Base-by-base conservation (phyloP, 2,113 vertebrate species). In the Mesocricetus auratus region DNA sequence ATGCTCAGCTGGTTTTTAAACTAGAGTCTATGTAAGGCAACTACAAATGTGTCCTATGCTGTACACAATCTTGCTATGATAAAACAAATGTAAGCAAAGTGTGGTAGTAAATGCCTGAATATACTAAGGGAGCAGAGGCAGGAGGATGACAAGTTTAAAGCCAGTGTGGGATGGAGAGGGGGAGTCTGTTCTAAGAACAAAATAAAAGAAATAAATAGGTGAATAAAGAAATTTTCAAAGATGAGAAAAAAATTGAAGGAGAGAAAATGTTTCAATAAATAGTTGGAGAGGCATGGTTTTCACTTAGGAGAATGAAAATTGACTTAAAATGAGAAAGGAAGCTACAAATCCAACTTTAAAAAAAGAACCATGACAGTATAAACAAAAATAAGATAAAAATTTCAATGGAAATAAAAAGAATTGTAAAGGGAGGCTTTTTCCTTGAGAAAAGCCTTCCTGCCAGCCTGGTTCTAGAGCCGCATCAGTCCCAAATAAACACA, bases 1-100 rank as follows among this genome's bases (percentile, higher is more conserved):
- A 81, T 29, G 39, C 87, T 88, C 53, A 81, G 39, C 13, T 95
- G 66, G 71, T 56, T 93, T 95, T 78, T 85, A 94, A 94, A 66
- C 36, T 22, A 91, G 45, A 79, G 6, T 79, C 21, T 90, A 5
- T 31, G 36, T 64, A 29, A 81, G 3, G 9, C 60, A n/a, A 86
- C 77, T 62, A 36, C 3, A 56, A 88, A 71, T 90, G 7, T 62
- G 42, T 42, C 29, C 71, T 17, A 74, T 2, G 29, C 19, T 60
- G 1, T 24, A 31, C 22, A 53, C 19, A 71, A 50, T 88, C 47
- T 10, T 78, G 2, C 36, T 39, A 17, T 68, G 89, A 83, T 75
- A 92, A 69, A 69, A 15, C 33, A 87, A n/a, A 71, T 69, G 5
- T 7, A 68, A 50, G 45, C 29, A 12, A 31, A 8, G 33, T 53